These are phyloP conservation scores for Stegodyphus dumicola DNA, from an alignment of 1,140 invertebrate genomes.

Conservation along the genomic window DNA sequence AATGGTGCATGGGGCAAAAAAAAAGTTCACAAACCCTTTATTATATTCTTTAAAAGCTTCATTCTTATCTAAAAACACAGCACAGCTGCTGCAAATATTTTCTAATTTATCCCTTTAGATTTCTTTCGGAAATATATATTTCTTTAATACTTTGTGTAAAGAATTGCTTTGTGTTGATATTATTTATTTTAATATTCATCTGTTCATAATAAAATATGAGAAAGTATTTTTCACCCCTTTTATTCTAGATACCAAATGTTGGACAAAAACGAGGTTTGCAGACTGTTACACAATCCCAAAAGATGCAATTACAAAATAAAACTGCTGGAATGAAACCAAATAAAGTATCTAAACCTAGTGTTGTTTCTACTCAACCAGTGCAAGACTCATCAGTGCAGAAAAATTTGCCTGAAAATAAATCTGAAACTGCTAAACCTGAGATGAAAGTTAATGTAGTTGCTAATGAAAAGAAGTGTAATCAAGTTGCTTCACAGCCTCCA, in stretches of 20 bases:
- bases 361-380: neutral
- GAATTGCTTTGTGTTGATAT: no score
- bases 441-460: neutral
- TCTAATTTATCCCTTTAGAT: no score
- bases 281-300: neutral
- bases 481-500: neutral
- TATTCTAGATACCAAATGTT: neutral
- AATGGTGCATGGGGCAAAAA: no score
- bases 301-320: neutral
- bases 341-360: neutral
- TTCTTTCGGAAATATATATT: no score
- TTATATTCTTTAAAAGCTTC: no score
- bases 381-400: neutral
- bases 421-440: neutral
- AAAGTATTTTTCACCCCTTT: neutral
- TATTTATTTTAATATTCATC: no score
- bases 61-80: no score
- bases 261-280: neutral
- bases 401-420: neutral
- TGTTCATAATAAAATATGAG: no score
- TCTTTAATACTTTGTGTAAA: no score
- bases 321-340: neutral
- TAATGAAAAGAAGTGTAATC: neutral
- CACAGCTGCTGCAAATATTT: no score
- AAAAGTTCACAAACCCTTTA: no score